Percentiles rank a stretch among this genome's conserved stretches.
Conservation (phyloP, 2,113 vertebrate species). For the Edolisoma coerulescens region DNA sequence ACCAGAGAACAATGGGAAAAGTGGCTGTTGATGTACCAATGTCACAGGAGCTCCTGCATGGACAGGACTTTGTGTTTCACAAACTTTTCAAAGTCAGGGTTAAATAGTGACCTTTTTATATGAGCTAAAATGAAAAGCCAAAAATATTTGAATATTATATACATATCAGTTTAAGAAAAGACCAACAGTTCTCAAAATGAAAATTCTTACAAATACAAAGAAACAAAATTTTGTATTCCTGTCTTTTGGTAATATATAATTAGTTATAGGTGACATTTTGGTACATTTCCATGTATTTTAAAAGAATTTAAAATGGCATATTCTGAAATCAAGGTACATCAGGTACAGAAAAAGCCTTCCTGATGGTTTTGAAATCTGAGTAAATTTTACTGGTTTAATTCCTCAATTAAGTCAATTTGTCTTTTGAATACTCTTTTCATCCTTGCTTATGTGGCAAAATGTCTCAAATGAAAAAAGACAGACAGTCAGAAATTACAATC, state of each 20-base stretch:
- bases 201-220: neutral
- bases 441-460: neutral
- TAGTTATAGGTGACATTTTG: neutral
- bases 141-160: neutral
- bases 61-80: neutral
- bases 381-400: neutral
- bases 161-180: neutral
- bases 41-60: neutral
- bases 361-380: neutral
- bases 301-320: neutral
- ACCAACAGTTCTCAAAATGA: neutral
- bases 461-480: neutral
- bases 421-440: neutral
- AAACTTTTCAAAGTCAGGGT: neutral
- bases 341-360: neutral
- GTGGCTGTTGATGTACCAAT: neutral
- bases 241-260: neutral
- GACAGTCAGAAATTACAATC: neutral
- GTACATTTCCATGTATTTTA: neutral
- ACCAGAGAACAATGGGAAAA: neutral
- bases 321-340: neutral
- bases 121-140: neutral
- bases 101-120: neutral
- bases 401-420: neutral
- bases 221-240: neutral